Evolutionary conservation across 92 coral and sea anemone species (phyloP).

Genomic region (Meandrina meandrites): DNA sequence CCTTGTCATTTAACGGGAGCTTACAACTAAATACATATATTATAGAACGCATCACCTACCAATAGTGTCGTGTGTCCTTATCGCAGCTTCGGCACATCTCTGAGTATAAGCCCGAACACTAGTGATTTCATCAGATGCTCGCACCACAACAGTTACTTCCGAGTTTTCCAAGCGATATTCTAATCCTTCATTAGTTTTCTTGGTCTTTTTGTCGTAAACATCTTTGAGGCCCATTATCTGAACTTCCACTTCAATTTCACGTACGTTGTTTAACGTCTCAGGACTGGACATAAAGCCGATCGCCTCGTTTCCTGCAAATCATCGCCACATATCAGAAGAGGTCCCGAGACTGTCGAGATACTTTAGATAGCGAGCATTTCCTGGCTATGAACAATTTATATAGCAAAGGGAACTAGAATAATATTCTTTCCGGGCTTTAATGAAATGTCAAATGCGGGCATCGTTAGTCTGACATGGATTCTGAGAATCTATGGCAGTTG

Average conservation of each 20-base stretch:
- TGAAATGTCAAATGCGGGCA: neutral
- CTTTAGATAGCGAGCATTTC: neutral
- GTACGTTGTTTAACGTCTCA: neutral
- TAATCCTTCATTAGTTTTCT: slow-evolving; percentile 48
- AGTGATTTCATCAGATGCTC: slow-evolving; percentile 39
- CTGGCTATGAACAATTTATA: neutral
- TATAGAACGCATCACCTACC: slow-evolving; percentile 32
- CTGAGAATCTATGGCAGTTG: neutral
- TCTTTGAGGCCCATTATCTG: slow-evolving; percentile 55
- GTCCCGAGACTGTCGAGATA: neutral
- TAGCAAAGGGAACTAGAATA: neutral
- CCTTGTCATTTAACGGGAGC: neutral
- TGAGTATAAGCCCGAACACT: slow-evolving; percentile 65
- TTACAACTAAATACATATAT: too few species aligned
- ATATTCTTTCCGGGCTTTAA: neutral
- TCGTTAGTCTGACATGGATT: neutral
- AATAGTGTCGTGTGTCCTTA: slow-evolving; percentile 59
- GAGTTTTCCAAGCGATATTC: slow-evolving; percentile 62
- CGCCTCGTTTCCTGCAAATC: slow-evolving; percentile 8
- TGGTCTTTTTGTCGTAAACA: slow-evolving; percentile 63
- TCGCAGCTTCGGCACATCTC: slow-evolving; percentile 78
- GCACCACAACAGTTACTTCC: slow-evolving; percentile 49
- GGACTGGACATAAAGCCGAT: neutral
- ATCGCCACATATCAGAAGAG: neutral
- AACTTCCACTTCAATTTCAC: slow-evolving; percentile 34